Evolutionary conservation across 2,113 vertebrate genomes (phyloP), one percentile per base, ranked within the genome.

Genomic region (Centropus bengalensis): DNA sequence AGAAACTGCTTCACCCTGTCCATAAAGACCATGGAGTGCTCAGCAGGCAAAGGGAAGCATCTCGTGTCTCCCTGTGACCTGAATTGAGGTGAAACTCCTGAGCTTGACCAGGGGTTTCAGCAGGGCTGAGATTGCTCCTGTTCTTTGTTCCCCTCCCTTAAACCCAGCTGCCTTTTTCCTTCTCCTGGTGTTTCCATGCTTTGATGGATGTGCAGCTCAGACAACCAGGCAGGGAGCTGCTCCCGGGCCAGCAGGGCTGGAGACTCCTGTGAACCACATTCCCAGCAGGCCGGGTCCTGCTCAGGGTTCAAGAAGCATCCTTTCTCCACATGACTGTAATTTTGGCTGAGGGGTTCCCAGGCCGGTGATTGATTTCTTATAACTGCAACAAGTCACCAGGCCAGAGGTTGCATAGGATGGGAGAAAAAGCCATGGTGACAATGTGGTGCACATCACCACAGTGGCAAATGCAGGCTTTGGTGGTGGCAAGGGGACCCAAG

Each of bases 371-470:
- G 22, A 14, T 60, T 59, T 70, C 64, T n/a, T 60, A 19, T 10
- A 13, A 45, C 52, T 75, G 62, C 1, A 20, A 75, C 22, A 70
- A 5, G 20, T 56, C 44, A 27, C 16, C 19, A 45, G 44, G 45
- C 44, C 86, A 54, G n/a, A 64, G 23, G 30, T n/a, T 81, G 21
- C 21, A 26, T 33, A 10, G 68, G 47, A 49, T 32, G 33, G 16
- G 76, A 63, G 74, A 21, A 44, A 64, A 79, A n/a, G 21, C 0
- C 16, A 13, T 0, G 13, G 28, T 83, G 88, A 9, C 52, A 26
- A 14, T 0, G 0, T 42, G 33, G 42, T 36, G 28, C 56, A 60
- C 21, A 17, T 18, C 14, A 4, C 18, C 0, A 0, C 1, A 33
- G 60, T 7, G 21, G 24, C 40, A 55, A 14, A 28, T 0, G 0